phyloP scores from a whole-genome alignment of 2,113 vertebrate genomes.

The Struthio camelus region DNA sequence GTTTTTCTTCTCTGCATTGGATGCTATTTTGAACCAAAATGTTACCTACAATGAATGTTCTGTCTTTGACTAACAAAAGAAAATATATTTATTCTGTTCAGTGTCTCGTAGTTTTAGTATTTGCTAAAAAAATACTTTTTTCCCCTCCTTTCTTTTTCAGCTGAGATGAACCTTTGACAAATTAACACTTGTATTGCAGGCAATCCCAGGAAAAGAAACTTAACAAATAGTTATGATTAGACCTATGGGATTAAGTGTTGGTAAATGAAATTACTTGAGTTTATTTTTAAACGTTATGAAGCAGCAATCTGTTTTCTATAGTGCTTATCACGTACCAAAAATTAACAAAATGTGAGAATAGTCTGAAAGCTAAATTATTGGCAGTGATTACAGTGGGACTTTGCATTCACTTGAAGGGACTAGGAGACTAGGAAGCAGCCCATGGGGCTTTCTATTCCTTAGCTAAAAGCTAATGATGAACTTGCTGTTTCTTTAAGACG shows the following conservation, averaged over 20 bases:
- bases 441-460: neutral
- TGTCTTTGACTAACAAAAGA: slow-evolving; percentile 4
- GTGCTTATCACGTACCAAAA: neutral
- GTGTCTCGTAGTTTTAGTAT: neutral
- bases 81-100: neutral
- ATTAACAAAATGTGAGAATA: neutral
- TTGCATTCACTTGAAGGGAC: neutral
- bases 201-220: neutral
- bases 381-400: neutral
- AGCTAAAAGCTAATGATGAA: neutral
- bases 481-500: neutral
- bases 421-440: neutral
- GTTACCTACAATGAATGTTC: neutral
- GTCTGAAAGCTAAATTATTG: neutral
- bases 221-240: neutral
- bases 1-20: neutral
- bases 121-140: neutral
- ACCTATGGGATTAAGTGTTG: neutral
- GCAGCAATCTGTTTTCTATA: neutral
- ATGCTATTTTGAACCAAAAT: neutral
- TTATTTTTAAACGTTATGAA: slow-evolving; percentile 43
- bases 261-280: neutral
- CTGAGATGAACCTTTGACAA: neutral
- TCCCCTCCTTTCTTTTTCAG: neutral
- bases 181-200: neutral